Evolutionary conservation across 2,888 invertebrate genomes (phyloP).

Genomic region (Ashinkailepas kermadecensis): DNA sequence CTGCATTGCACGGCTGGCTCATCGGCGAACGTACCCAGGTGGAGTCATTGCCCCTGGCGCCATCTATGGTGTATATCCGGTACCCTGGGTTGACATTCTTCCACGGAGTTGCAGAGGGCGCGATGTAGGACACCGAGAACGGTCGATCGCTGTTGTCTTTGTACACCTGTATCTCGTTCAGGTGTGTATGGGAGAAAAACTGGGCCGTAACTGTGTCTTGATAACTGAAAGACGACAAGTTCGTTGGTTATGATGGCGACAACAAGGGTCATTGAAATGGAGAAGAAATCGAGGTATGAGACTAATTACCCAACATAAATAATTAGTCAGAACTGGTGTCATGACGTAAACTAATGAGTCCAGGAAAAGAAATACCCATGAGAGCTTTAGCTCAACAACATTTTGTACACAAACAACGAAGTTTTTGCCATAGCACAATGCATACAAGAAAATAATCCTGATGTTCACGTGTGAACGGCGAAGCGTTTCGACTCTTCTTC

Average conservation of each 20-base stretch:
- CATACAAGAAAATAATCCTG: too few species aligned
- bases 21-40: not conserved
- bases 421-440: too few species aligned
- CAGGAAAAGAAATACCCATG: too few species aligned
- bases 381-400: too few species aligned
- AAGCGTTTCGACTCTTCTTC: not conserved
- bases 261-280: too few species aligned
- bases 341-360: too few species aligned
- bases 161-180: slow-evolving; percentile 41
- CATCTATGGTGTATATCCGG: slow-evolving; percentile 47
- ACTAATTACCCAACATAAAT: too few species aligned
- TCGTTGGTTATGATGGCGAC: not conserved
- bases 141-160: slow-evolving; percentile 40
- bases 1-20: too few species aligned
- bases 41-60: slow-evolving; percentile 31
- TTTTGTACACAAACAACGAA: too few species aligned
- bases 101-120: slow-evolving; percentile 49
- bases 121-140: slow-evolving; percentile 42
- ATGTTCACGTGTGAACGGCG: too few species aligned
- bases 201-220: slow-evolving; percentile 41
- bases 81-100: slow-evolving; percentile 46
- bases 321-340: too few species aligned
- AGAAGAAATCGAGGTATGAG: too few species aligned
- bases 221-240: slow-evolving; percentile 37
- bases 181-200: slow-evolving; percentile 45